Conservation (phyloP, 1,140 invertebrate genomes). For the Drosophila simulans region DNA sequence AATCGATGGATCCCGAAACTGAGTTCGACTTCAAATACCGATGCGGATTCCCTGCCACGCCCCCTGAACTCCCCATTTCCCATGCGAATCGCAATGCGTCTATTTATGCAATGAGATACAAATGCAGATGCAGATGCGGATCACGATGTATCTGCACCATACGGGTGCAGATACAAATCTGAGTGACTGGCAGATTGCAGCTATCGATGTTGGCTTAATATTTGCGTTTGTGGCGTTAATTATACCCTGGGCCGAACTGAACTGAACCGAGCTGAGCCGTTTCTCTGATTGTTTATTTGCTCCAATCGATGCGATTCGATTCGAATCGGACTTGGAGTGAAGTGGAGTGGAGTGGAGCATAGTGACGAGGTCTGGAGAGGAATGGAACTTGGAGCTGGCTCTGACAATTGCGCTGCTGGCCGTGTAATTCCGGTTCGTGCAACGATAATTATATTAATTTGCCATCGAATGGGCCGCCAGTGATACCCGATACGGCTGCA, state of each 20-base stretch:
- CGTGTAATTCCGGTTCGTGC: slow-evolving; percentile 79
- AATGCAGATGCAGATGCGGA: slow-evolving; percentile 19
- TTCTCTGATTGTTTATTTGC: slow-evolving; percentile 82
- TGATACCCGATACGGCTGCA: slow-evolving; percentile 37
- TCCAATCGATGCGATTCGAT: slow-evolving; percentile 6
- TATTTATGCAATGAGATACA: slow-evolving; percentile 35
- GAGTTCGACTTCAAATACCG: neutral
- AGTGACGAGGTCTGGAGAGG: neutral
- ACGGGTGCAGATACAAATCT: slow-evolving; percentile 13
- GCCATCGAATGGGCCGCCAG: slow-evolving; percentile 75
- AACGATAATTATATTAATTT: slow-evolving; percentile 83
- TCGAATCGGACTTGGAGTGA: neutral
- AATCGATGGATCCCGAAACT: neutral
- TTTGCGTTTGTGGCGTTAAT: slow-evolving; percentile 83
- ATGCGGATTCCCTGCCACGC: neutral
- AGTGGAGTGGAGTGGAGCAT: neutral
- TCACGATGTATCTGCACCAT: slow-evolving; percentile 1
- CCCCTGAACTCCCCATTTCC: neutral
- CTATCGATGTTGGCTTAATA: slow-evolving; percentile 72
- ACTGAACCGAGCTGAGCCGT: slow-evolving; percentile 36
- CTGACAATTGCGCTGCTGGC: slow-evolving; percentile 63
- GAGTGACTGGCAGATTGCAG: slow-evolving; percentile 52
- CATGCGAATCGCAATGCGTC: neutral
- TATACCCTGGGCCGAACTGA: slow-evolving; percentile 34
- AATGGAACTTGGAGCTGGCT: slow-evolving; percentile 3